Conservation (phyloP, 2,797 vertebrate genomes). For the Crenichthys baileyi region DNA sequence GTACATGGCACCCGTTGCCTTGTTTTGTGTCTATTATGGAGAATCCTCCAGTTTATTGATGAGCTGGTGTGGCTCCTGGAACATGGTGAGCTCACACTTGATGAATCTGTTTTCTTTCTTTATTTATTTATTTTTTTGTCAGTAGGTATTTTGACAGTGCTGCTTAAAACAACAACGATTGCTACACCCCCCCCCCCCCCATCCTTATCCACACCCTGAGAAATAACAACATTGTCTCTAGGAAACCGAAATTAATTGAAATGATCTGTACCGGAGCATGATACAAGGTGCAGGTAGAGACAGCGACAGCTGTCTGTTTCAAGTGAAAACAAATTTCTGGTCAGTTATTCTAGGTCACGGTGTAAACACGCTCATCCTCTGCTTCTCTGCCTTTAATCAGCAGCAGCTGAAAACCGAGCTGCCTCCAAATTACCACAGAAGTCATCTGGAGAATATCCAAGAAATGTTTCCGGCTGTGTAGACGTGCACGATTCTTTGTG, state of each 20-base stretch:
- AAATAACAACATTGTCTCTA: constrained; percentile 80
- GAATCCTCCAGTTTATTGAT: constrained; percentile 64
- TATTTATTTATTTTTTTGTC: constrained; percentile 45
- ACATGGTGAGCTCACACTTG: constrained; percentile 43
- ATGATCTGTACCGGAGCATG: constrained; percentile 57
- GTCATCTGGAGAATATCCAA: constrained; percentile 56
- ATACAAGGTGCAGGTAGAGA: constrained; percentile 69
- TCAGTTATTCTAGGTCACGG: constrained; percentile 17
- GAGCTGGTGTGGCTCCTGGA: constrained; percentile 48
- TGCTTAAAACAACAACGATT: constrained; percentile 74
- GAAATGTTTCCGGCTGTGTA: constrained; percentile 70
- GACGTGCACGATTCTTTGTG: constrained; percentile 54
- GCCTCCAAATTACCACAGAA: constrained; percentile 51
- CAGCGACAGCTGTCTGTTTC: constrained; percentile 53
- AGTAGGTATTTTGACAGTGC: constrained; percentile 65
- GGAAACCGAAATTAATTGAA: constrained; percentile 76
- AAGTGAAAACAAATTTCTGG: constrained; percentile 37
- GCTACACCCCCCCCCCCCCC: constrained; percentile 40
- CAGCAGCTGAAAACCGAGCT: constrained; percentile 42
- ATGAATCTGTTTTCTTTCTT: constrained; percentile 49
- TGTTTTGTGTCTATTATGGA: constrained; percentile 51
- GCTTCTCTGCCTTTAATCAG: constrained; percentile 43
- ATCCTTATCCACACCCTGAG: constrained; percentile 64
- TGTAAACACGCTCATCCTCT: constrained; percentile 26
- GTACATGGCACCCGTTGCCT: constrained; percentile 1